Percentiles rank a stretch among this genome's conserved stretches.
phyloP scores from a whole-genome alignment of 1,140 invertebrate species.

The Zaprionus lachaisei region DNA sequence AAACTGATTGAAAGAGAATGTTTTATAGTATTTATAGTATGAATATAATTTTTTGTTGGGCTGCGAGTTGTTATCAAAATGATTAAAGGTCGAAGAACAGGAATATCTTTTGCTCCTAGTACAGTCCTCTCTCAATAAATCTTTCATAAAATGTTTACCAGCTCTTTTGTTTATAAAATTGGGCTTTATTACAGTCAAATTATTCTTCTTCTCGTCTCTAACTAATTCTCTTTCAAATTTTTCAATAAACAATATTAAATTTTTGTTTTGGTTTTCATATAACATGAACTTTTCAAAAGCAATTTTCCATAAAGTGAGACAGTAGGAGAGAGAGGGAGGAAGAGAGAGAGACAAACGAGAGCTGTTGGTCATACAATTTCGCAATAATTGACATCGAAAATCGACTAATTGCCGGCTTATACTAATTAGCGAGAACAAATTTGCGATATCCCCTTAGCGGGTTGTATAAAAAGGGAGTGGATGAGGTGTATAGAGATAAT shows the following conservation, averaged over 20 bases:
- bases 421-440: conserved; percentile 47
- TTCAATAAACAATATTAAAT: background rate
- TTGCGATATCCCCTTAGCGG: conserved; percentile 31
- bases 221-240: background rate
- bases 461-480: background rate
- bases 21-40: no score
- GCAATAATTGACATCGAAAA: conserved; percentile 14
- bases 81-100: no score
- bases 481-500: conserved; percentile 14
- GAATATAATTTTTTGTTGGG: no score
- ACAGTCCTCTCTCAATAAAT: no score
- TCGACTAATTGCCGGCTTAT: conserved; percentile 51
- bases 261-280: background rate
- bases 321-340: background rate
- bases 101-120: no score
- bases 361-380: background rate
- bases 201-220: background rate
- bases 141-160: no score
- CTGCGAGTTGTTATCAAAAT: no score
- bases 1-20: no score
- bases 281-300: background rate
- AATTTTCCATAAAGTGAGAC: background rate
- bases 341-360: background rate
- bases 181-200: no score
- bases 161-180: no score